phyloP scores from a whole-genome alignment of 2,797 vertebrate species.

The Helarctos malayanus region DNA sequence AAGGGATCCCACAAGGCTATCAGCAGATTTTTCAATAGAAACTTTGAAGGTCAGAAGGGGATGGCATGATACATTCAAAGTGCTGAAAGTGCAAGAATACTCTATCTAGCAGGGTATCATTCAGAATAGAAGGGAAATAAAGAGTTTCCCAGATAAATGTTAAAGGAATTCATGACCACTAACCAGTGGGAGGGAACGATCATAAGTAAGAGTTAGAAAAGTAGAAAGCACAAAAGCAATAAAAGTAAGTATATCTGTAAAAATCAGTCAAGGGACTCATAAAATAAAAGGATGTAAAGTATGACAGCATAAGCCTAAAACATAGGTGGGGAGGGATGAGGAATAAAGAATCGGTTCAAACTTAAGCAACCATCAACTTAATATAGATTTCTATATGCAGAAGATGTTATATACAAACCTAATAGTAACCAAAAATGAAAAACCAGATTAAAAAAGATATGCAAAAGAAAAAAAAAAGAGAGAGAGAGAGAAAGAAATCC shows the following conservation, averaged over 20 bases:
- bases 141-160: neutral
- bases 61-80: neutral
- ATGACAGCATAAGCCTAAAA: neutral
- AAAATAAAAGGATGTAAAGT: neutral
- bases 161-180: neutral
- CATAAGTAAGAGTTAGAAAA: neutral
- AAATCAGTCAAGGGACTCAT: neutral
- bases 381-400: neutral
- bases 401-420: neutral
- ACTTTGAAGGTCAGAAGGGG: neutral
- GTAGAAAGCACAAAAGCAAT: neutral
- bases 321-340: neutral
- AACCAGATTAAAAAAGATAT: neutral
- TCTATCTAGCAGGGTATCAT: neutral
- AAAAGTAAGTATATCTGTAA: neutral
- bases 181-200: neutral
- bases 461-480: neutral
- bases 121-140: neutral
- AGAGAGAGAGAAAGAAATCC: neutral
- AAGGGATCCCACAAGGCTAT: neutral
- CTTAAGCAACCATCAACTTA: neutral
- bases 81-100: neutral
- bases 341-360: neutral
- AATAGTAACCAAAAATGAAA: neutral
- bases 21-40: neutral